Base-by-base conservation (phyloP, 1,140 invertebrate genomes). In the Phortica variegata region DNA sequence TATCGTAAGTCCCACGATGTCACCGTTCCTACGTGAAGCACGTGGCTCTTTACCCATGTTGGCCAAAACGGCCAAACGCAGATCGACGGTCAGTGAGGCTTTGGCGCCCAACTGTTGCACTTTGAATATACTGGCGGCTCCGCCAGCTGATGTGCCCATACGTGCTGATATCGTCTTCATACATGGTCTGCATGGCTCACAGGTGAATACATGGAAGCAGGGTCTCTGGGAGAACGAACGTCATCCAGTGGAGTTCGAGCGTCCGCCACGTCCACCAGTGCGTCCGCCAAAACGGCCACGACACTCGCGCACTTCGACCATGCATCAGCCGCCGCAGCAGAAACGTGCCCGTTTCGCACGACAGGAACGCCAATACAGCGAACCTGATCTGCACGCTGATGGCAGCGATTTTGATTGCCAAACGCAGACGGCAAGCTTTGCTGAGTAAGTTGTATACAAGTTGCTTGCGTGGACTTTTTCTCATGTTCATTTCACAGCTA, bases 171-270 rank as follows among this genome's bases (percentile, higher is more conserved):
- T 83, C 12, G 78, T 83, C 3, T 82, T 83, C n/a, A 77, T 83
- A 15, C 82, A 83, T 51, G 82, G 82, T 0, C 71, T 83, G 5
- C 81, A 82, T 48, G 82, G 82, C 2, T 82, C 81, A 5, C 49
- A 82, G 29, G 69, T 77, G 1, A 80, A 80, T 19, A 83, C 82
- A 0, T 83, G 82, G 82, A 80, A 75, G 46, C 81, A 83, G 60
- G 81, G 80, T 5, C 58, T 66, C 13, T 80, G 71, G 81, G 77
- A 80, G 16, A 75, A 61, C 39, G 73, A 66, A 50, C 53, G 73
- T 36, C 44, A 70, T 56, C 61, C 77, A 50, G 69, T 73, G 53
- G 47, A 78, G 47, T 66, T 68, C 50, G 49, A 76, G 59, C 53
- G 68, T 17, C 73, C 73, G 12, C 73, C 73, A 0, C 50, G 57